A percentile compares a stretch with the other conserved stretches of the same genome.
These are phyloP conservation scores for Gallinago media DNA, from an alignment of 2,113 vertebrate species.

Conservation along the genomic window DNA sequence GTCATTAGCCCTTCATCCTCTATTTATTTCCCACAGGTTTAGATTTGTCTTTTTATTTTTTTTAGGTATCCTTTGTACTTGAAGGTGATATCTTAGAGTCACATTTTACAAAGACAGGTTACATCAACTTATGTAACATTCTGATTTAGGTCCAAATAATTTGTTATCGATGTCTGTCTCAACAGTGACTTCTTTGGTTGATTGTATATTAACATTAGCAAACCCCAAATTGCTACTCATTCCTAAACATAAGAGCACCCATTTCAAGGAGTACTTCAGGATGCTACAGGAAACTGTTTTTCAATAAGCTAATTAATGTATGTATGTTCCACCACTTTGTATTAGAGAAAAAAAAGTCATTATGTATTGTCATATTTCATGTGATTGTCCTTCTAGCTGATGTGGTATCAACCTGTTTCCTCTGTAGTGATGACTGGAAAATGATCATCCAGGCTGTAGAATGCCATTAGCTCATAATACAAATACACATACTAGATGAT, in stretches of 20 bases:
- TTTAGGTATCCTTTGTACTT: neutral
- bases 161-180: neutral
- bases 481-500: neutral
- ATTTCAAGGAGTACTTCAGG: neutral
- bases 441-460: neutral
- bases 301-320: neutral
- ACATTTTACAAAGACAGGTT: neutral
- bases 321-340: neutral
- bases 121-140: neutral
- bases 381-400: neutral
- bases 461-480: neutral
- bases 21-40: neutral
- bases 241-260: neutral
- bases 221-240: neutral
- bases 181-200: neutral
- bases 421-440: neutral
- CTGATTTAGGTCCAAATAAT: neutral
- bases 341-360: neutral
- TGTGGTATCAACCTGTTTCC: neutral
- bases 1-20: neutral
- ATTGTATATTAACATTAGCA: neutral
- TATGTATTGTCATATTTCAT: neutral
- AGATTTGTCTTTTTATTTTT: neutral
- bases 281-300: neutral
- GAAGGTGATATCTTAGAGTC: neutral